Base-by-base conservation (phyloP, 1,140 invertebrate genomes). In the Zaprionus inermis region DNA sequence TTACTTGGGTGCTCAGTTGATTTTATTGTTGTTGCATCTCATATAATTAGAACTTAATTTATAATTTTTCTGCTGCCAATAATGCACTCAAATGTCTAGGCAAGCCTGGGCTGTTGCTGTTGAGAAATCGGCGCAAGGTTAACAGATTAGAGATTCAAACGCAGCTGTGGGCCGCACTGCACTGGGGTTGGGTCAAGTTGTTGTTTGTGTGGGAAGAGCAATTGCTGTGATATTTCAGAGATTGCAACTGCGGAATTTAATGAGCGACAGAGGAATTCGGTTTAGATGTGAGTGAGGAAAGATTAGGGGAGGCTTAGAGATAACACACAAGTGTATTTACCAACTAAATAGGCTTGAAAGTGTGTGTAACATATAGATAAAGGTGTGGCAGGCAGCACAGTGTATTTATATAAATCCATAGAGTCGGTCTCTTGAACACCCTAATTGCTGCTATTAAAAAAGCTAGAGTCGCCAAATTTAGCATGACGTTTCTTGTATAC, bases 31-130 rank as follows among this genome's bases (percentile, higher is more conserved):
- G 82, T 71, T 88, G 83, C 71, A 79, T 82, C 88, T 86, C 68
- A 88, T 88, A 78, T 86, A 88, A 86, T 86, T 86, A 86, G 79
- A 88, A 83, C 79, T 86, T 86, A 86, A 86, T 86, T 86, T 86
- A 86, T 88, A 88, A 88, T 84, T 80, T 79, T 82, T 22, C 46
- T 63, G 70, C 78, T 66, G 61, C 38, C 66, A 79, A 83, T 81
- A 85, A 75, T 79, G 76, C 65, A 88, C 72, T 67, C 72, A 72
- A 79, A 81, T 81, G 81, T 64, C 78, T 51, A 9, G 38, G 78
- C 78, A 69, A 81, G 24, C 24, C 24, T 63, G 49, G 22, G 64
- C 18, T 22, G 46, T 49, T 49, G 46, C 20, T 22, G 49, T 24
- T 67, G 58, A 61, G 41, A 74, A 74, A 74, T 56, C 72, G 52